Evolutionary conservation across 1,140 invertebrate genomes (phyloP).

Genomic region (Psix sp.): DNA sequence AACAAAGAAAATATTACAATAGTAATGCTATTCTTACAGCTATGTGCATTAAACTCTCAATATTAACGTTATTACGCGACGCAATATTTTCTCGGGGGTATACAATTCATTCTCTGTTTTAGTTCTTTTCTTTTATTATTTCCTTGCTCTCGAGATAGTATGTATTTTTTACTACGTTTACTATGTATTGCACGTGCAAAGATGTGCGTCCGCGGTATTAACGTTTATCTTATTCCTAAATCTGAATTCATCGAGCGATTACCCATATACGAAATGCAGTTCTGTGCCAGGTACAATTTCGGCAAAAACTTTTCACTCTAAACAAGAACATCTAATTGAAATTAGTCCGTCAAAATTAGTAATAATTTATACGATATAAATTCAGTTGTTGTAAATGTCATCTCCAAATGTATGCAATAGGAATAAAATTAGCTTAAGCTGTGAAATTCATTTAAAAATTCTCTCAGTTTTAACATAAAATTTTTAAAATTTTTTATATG

Average conservation of each 20-base stretch:
- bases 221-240: constrained; percentile 28
- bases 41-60: constrained; percentile 30
- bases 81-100: constrained; percentile 28
- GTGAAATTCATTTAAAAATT: no score
- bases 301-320: not conserved
- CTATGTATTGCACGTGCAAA: constrained; percentile 41
- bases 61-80: constrained; percentile 44
- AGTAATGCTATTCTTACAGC: constrained; percentile 14
- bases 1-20: constrained; percentile 35
- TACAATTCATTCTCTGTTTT: constrained; percentile 16
- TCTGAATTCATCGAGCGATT: constrained; percentile 24
- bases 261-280: constrained; percentile 21
- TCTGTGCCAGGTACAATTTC: not conserved
- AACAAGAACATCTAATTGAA: no score
- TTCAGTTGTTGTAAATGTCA: no score
- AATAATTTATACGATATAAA: no score
- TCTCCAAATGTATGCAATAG: no score
- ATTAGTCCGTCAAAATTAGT: no score
- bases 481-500: no score
- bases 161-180: constrained; percentile 34
- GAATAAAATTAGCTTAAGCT: no score
- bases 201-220: constrained; percentile 21
- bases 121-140: constrained; percentile 20
- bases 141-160: constrained; percentile 22
- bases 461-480: no score